Base-by-base conservation (phyloP, 2,113 vertebrate genomes). In the Ovibos moschatus region DNA sequence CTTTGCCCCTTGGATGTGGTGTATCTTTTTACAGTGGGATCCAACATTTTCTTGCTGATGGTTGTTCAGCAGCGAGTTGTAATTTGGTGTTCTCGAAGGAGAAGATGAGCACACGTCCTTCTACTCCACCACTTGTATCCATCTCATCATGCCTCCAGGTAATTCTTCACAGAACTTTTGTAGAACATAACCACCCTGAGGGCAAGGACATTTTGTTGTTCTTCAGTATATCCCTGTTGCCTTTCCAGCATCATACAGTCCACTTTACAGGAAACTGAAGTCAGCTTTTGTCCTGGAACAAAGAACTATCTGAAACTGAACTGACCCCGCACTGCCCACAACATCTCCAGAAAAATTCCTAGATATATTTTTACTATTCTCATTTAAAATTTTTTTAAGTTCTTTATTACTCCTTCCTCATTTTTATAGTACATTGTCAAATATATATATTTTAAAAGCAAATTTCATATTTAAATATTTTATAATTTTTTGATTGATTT, bases 271-370 rank as follows among this genome's bases (percentile, higher is more conserved):
- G 10, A 40, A 74, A 11, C 4, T 36, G n/a, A 21, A 40, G n/a
- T 74, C n/a, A 40, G 19, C 19, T 40, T 40, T 74, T 40, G 67
- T 74, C n/a, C 17, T 67, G 64, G 17, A 67, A 67, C 64, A 67
- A 67, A 67, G 33, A 67, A 19, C 8, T 67, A 10, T 67, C 16
- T 67, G 64, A 67, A 67, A 36, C 16, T 10, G 16, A 67, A 19
- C 64, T 67, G 64, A 67, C 4, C 0, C 4, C 1, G 0, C 64
- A 67, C 33, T 67, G 16, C 33, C 64, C 64, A 67, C 62, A n/a
- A n/a, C 33, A 36, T 36, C 33, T n/a, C 8, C 64, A n/a, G 64
- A 67, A 67, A 67, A 67, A n/a, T 10, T n/a, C 17, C 17, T 67
- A 36, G 64, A 67, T 67, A 67, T 36, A 67, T 36, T 67, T 67